Evolutionary conservation across 2,113 vertebrate genomes (phyloP), one percentile per base, ranked within the genome.

Genomic region (Amia ocellicauda): DNA sequence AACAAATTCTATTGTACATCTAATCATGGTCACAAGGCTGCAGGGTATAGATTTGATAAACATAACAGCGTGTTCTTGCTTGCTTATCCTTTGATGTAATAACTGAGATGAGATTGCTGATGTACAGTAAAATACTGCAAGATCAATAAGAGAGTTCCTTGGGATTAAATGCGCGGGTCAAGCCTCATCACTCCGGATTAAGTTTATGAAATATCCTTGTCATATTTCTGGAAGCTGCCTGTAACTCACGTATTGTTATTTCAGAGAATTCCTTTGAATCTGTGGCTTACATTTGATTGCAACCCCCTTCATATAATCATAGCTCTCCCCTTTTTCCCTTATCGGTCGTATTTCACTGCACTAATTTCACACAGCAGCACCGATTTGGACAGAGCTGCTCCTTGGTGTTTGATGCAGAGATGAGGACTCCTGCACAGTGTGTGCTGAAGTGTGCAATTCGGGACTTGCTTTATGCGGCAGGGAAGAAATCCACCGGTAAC

Each of bases 181-280:
- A 69, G 74, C 71, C 68, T 86, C 83, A 85, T 87, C 76, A 71
- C 77, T 68, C 62, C 60, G 83, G 86, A 88, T 89, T 88, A 88
- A 52, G 83, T 83, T 83, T 80, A 86, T 83, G 81, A 83, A 89
- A 88, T 82, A 86, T 86, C 85, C 81, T 84, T 87, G 79, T 83
- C 83, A 87, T 86, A 86, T 89, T 88, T 83, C 62, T 76, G 64
- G 71, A 72, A 81, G 83, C 81, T 85, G 83, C 83, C 81, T 85
- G 82, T 83, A 83, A 86, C 87, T 86, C 84, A 82, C 78, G 71
- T 76, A 72, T 69, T 71, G 54, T 60, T 73, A 72, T 80, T 78
- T 24, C 68, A 63, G 73, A 76, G 80, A 82, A 82, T 81, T 75
- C 62, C 76, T 76, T 54, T 67, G 70, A 71, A 28, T 50, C 58